Conservation (phyloP, 2,113 vertebrate genomes). For the Monopterus albus region DNA sequence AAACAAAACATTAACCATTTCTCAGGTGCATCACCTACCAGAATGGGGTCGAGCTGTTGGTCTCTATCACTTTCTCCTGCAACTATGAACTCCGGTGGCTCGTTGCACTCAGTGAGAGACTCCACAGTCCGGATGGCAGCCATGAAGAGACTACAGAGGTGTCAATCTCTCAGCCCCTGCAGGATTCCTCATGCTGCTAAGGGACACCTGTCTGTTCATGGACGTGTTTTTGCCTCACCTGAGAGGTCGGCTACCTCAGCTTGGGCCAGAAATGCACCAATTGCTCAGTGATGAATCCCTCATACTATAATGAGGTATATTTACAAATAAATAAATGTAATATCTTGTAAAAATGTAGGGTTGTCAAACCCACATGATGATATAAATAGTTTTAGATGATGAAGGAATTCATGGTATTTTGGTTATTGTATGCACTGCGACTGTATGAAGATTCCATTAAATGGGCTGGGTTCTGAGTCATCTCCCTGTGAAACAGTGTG, state of each 20-base stretch:
- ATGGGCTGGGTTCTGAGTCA: background rate
- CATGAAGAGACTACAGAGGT: conserved; percentile 58
- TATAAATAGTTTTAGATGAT: background rate
- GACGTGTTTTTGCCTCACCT: conserved; percentile 61
- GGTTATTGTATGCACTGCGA: background rate
- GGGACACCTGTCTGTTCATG: conserved; percentile 37
- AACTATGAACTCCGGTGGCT: background rate
- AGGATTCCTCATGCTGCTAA: conserved; percentile 59
- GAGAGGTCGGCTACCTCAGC: conserved; percentile 45
- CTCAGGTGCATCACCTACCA: conserved; percentile 38
- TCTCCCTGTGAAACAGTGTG: background rate
- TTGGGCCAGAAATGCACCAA: conserved; percentile 41
- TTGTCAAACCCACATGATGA: background rate
- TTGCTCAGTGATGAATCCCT: conserved; percentile 6
- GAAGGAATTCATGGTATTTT: background rate
- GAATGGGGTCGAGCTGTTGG: background rate
- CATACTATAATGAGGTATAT: background rate
- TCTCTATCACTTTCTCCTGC: conserved; percentile 22
- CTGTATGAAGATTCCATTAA: background rate
- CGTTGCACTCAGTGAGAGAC: conserved; percentile 2
- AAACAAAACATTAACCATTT: background rate
- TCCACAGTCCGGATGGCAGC: background rate
- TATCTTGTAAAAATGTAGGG: background rate
- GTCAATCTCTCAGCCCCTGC: conserved; percentile 72
- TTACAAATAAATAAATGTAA: background rate